Conservation (phyloP, 2,888 invertebrate genomes). For the Marronus borbonicus region DNA sequence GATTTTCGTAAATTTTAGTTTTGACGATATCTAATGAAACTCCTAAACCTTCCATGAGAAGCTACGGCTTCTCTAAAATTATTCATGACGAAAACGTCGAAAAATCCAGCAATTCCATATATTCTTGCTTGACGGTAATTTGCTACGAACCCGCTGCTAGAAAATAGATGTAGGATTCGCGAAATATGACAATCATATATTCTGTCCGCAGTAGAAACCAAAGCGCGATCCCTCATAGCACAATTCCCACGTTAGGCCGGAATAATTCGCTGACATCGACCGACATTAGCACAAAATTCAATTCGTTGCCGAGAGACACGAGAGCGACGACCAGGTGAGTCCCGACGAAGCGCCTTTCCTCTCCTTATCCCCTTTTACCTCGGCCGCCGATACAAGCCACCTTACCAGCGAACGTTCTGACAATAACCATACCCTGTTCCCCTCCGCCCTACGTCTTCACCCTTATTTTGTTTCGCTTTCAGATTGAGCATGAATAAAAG, state of each 20-base stretch:
- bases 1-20: too few species aligned
- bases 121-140: too few species aligned
- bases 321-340: constrained; percentile 76
- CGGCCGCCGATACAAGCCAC: too few species aligned
- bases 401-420: too few species aligned
- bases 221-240: constrained; percentile 68
- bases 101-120: too few species aligned
- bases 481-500: constrained; percentile 71
- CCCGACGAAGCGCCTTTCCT: background rate
- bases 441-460: background rate
- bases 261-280: constrained; percentile 71
- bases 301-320: constrained; percentile 81
- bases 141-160: too few species aligned
- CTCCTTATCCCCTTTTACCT: background rate
- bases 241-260: constrained; percentile 69
- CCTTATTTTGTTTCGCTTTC: constrained; percentile 50
- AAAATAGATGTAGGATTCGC: too few species aligned
- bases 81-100: too few species aligned
- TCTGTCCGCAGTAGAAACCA: constrained; percentile 65
- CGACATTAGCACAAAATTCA: constrained; percentile 80
- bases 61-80: too few species aligned
- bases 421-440: constrained; percentile 11
- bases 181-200: background rate
- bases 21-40: too few species aligned
- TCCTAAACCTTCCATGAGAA: too few species aligned